phyloP scores from a whole-genome alignment of 2,113 vertebrate genomes.

The Illadopsis cleaveri region DNA sequence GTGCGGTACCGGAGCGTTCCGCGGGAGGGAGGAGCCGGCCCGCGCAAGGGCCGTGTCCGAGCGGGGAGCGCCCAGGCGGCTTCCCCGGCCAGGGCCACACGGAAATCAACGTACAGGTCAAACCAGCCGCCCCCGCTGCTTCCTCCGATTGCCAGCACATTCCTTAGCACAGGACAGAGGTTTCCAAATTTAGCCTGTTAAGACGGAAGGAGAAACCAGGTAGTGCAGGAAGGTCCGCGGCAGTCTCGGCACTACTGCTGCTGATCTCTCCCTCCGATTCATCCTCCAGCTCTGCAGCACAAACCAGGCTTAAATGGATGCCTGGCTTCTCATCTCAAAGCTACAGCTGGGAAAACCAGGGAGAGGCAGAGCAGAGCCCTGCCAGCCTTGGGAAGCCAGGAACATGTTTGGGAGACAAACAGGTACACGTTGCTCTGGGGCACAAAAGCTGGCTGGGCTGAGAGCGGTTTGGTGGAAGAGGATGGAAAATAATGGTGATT shows the following conservation, averaged over 20 bases:
- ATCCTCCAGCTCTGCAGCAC: not conserved
- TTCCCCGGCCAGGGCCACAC: not conserved
- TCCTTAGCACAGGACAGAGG: not conserved
- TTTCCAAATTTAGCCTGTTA: not conserved
- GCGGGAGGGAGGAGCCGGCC: not conserved
- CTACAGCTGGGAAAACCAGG: not conserved
- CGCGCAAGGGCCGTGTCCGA: not conserved
- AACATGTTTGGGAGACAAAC: not conserved
- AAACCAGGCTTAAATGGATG: not conserved
- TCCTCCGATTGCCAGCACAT: rapidly evolving
- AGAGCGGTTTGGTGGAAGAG: not conserved
- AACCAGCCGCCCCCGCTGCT: not conserved
- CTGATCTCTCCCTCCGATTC: not conserved
- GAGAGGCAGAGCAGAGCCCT: not conserved
- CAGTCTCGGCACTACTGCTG: not conserved
- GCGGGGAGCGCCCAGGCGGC: not conserved
- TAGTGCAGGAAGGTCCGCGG: not conserved
- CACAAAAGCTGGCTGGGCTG: not conserved
- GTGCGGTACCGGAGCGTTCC: not conserved
- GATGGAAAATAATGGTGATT: not conserved
- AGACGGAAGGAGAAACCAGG: not conserved
- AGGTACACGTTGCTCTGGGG: not conserved
- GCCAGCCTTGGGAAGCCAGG: not conserved
- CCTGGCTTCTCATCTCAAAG: not conserved
- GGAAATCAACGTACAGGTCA: not conserved